Percentiles rank a stretch among this genome's conserved stretches.
Conservation (phyloP, 2,888 invertebrate species). For the Phaedon cochleariae region DNA sequence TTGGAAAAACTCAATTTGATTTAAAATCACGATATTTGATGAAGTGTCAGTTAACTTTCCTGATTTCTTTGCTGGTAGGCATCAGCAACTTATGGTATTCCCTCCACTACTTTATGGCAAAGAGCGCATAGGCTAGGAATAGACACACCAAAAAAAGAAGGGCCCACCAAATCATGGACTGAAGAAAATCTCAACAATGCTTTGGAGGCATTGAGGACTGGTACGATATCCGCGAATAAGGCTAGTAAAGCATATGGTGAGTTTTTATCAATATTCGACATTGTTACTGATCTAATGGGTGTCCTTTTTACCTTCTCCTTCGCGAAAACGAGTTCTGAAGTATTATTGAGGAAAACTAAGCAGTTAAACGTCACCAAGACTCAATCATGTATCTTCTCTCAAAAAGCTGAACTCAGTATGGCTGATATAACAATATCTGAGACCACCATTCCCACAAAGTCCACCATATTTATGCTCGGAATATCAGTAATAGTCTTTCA, state of each 20-base stretch:
- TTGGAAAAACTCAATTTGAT: too few species aligned
- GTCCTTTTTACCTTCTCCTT: not conserved
- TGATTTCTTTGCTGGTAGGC: slow-evolving; percentile 63
- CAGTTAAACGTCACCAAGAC: too few species aligned
- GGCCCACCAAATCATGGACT: slow-evolving; percentile 87
- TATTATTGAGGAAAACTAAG: too few species aligned
- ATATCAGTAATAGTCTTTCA: too few species aligned
- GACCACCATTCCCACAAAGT: too few species aligned
- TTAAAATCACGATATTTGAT: too few species aligned
- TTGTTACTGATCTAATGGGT: not conserved
- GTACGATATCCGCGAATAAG: slow-evolving; percentile 89
- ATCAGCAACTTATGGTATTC: slow-evolving; percentile 86
- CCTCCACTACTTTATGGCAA: slow-evolving; percentile 91
- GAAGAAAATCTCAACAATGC: slow-evolving; percentile 85
- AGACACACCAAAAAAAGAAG: slow-evolving; percentile 91
- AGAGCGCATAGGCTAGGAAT: slow-evolving; percentile 88
- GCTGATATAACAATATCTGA: too few species aligned
- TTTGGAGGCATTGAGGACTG: slow-evolving; percentile 82
- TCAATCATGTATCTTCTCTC: too few species aligned
- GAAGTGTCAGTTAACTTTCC: too few species aligned
- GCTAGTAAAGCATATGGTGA: slow-evolving; percentile 88
- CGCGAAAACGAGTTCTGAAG: not conserved
- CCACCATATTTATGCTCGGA: too few species aligned
- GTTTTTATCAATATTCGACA: slow-evolving; percentile 7
- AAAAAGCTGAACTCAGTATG: too few species aligned